A percentile compares a stretch with the other conserved stretches of the same genome.
These are phyloP conservation scores for Heliconius hermathena DNA, from an alignment of 1,140 invertebrate genomes.

Conservation along the genomic window DNA sequence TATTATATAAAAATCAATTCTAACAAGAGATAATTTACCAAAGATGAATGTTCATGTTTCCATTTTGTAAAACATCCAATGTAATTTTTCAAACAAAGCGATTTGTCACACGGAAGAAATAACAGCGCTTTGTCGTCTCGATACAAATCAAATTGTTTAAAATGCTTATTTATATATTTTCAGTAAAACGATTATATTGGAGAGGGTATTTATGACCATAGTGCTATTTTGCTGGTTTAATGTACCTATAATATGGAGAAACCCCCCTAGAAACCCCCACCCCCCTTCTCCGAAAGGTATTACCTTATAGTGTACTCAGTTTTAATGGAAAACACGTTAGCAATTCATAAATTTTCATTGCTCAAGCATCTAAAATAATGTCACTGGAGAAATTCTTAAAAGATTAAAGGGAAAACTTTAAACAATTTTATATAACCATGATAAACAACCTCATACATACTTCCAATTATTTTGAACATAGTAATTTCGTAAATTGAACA, in stretches of 20 bases:
- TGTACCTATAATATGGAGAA: constrained; percentile 24
- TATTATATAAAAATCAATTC: background rate
- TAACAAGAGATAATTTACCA: constrained; percentile 33
- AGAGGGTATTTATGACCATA: background rate
- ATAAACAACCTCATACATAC: background rate
- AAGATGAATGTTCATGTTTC: constrained; percentile 36
- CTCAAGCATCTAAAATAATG: background rate
- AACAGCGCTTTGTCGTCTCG: constrained; percentile 26
- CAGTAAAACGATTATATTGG: constrained; percentile 6
- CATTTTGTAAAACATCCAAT: constrained; percentile 35
- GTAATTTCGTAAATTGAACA: background rate
- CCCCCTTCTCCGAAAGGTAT: too few species aligned
- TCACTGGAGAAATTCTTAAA: constrained; percentile 6
- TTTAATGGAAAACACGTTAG: constrained; percentile 26
- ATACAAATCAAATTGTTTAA: constrained; percentile 20
- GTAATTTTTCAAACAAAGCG: constrained; percentile 34
- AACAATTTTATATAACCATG: background rate
- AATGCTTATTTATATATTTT: constrained; percentile 21
- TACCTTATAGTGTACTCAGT: constrained; percentile 19
- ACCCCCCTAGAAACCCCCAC: too few species aligned
- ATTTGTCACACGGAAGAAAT: constrained; percentile 33
- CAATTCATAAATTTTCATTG: background rate
- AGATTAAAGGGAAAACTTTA: background rate
- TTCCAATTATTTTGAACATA: background rate
- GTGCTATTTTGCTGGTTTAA: constrained; percentile 19